A percentile compares a stretch with the other conserved stretches of the same genome.
Conservation (phyloP, 2,888 invertebrate genomes). For the Choreutis nemorana region DNA sequence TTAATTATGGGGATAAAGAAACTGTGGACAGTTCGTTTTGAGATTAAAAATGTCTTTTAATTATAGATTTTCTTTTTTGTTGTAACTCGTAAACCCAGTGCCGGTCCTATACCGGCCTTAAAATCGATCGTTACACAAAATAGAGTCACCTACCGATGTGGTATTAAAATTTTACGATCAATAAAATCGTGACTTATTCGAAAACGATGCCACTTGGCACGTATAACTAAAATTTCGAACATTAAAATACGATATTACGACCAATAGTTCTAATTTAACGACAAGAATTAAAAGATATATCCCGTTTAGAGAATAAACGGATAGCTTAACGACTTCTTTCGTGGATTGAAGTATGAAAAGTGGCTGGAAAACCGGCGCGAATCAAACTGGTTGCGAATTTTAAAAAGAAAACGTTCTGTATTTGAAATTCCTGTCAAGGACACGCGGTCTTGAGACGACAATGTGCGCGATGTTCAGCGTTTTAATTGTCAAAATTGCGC, state of each 20-base stretch:
- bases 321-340: too few relatives aligned
- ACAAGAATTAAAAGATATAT: slow-evolving; percentile 14
- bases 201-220: slow-evolving; percentile 9
- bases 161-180: slow-evolving; percentile 55
- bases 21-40: neutral
- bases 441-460: slow-evolving; percentile 32
- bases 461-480: slow-evolving; percentile 49
- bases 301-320: slow-evolving; percentile 6
- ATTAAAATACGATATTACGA: slow-evolving; percentile 56
- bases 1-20: too few relatives aligned
- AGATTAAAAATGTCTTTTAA: slow-evolving; percentile 14
- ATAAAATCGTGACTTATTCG: slow-evolving; percentile 60
- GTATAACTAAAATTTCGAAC: slow-evolving; percentile 42
- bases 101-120: slow-evolving; percentile 23
- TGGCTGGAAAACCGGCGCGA: slow-evolving; percentile 22
- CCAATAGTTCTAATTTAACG: slow-evolving; percentile 57
- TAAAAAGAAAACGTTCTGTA: slow-evolving; percentile 25
- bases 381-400: slow-evolving; percentile 38
- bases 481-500: slow-evolving; percentile 63
- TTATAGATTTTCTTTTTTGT: slow-evolving; percentile 19
- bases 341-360: too few relatives aligned
- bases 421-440: slow-evolving; percentile 56
- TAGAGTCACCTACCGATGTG: slow-evolving; percentile 35
- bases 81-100: slow-evolving; percentile 25
- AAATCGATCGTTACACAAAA: slow-evolving; percentile 35